Conservation (phyloP, 64 coral and sea anemone genomes). For the Montipora efflorescens region DNA sequence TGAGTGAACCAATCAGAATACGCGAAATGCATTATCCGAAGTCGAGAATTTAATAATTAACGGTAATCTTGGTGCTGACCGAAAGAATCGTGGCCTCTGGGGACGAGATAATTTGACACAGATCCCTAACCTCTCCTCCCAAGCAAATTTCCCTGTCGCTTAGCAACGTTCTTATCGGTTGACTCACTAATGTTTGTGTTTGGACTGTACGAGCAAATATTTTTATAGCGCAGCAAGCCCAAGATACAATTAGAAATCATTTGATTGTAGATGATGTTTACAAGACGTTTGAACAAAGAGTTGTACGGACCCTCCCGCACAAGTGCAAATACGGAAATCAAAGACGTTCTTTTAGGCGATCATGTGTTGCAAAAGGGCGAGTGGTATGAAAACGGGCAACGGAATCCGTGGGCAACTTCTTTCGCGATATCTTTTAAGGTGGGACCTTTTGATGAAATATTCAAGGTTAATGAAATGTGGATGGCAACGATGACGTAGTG, state of each 20-base stretch:
- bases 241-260: background rate
- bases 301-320: slow-evolving; percentile 79
- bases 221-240: background rate
- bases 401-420: slow-evolving; percentile 76
- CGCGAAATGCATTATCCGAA: too few relatives aligned
- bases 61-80: too few relatives aligned
- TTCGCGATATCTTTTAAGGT: slow-evolving; percentile 78
- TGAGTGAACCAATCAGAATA: too few relatives aligned
- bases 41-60: too few relatives aligned
- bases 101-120: too few relatives aligned
- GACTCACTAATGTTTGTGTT: background rate
- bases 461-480: background rate
- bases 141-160: background rate
- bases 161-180: slow-evolving; percentile 20
- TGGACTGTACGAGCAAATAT: background rate
- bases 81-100: too few relatives aligned
- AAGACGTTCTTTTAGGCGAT: slow-evolving; percentile 77
- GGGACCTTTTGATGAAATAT: background rate
- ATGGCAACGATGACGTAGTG: background rate
- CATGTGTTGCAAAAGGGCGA: slow-evolving; percentile 83
- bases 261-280: slow-evolving; percentile 10
- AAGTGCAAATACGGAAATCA: slow-evolving; percentile 77
- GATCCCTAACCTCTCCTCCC: background rate
- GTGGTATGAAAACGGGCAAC: slow-evolving; percentile 44
- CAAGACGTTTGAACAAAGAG: slow-evolving; percentile 34